Evolutionary conservation across 2,797 vertebrate species (phyloP).

Genomic region (Cynopterus sphinx): DNA sequence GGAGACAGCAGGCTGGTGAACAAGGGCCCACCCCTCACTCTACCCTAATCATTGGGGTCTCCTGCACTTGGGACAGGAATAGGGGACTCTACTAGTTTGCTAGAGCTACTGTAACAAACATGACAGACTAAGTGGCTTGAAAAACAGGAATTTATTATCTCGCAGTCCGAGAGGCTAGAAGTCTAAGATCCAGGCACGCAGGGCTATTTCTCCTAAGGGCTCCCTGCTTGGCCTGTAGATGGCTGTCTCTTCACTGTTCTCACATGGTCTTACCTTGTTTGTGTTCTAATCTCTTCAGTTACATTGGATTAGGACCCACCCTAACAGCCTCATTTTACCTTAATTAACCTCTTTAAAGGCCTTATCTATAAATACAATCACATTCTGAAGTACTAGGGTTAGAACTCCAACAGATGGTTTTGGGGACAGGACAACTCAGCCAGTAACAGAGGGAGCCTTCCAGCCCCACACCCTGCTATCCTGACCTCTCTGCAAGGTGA

Average conservation of each 20-base stretch:
- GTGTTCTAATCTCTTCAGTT: background rate
- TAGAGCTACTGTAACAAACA: background rate
- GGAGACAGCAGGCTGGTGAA: accelerated
- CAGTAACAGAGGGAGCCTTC: background rate
- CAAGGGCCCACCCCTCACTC: accelerated
- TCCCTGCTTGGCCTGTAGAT: background rate
- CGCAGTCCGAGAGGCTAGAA: background rate
- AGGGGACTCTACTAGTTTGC: too few species aligned
- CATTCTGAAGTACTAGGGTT: background rate
- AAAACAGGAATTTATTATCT: background rate
- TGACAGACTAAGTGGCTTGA: too few species aligned
- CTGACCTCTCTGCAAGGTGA: background rate
- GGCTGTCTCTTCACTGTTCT: accelerated
- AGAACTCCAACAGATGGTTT: background rate
- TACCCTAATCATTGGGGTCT: background rate
- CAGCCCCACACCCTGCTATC: accelerated
- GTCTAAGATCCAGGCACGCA: background rate
- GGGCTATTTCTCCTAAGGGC: background rate
- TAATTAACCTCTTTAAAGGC: background rate
- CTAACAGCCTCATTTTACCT: background rate
- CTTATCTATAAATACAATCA: background rate
- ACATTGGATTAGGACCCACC: too few species aligned
- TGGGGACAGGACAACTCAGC: background rate
- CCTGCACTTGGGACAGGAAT: accelerated
- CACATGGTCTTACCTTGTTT: accelerated